Evolutionary conservation across 2,888 invertebrate genomes (phyloP).

Genomic region (Eupithecia exiguata): DNA sequence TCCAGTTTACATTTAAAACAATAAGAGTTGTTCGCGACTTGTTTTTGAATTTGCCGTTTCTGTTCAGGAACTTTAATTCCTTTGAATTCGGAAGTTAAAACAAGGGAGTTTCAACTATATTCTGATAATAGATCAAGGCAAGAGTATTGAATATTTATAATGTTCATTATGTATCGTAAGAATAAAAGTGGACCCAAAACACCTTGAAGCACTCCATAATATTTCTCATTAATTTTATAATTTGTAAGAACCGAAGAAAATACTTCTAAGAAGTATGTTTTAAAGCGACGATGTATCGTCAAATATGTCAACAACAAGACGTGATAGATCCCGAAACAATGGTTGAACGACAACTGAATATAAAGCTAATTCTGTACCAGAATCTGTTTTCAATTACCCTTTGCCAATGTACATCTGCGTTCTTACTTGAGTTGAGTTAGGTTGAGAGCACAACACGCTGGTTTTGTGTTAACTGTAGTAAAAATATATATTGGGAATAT

Average conservation of each 20-base stretch:
- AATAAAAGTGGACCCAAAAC: not conserved
- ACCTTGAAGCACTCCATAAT: not conserved
- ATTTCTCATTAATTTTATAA: not conserved
- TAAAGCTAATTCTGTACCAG: constrained; percentile 30
- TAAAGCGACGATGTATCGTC: not conserved
- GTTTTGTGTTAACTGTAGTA: not conserved
- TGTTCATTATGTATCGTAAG: not conserved
- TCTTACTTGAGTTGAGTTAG: constrained; percentile 15
- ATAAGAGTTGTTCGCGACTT: constrained; percentile 29
- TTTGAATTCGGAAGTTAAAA: constrained; percentile 18
- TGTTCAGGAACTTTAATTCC: constrained; percentile 26
- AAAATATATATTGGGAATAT: no score
- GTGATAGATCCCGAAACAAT: not conserved
- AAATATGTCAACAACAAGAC: not conserved
- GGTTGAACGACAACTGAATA: constrained; percentile 21
- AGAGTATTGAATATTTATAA: not conserved
- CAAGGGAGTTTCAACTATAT: not conserved
- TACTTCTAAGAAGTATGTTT: not conserved
- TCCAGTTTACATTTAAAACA: constrained; percentile 34
- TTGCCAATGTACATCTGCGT: constrained; percentile 32
- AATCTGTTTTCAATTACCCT: constrained; percentile 41
- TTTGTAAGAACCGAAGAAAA: not conserved
- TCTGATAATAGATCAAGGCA: not conserved
- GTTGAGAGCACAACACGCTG: constrained; percentile 15
- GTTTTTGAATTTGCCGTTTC: constrained; percentile 24